phyloP scores from a whole-genome alignment of 2,113 vertebrate species.

The Scytalopus superciliaris region DNA sequence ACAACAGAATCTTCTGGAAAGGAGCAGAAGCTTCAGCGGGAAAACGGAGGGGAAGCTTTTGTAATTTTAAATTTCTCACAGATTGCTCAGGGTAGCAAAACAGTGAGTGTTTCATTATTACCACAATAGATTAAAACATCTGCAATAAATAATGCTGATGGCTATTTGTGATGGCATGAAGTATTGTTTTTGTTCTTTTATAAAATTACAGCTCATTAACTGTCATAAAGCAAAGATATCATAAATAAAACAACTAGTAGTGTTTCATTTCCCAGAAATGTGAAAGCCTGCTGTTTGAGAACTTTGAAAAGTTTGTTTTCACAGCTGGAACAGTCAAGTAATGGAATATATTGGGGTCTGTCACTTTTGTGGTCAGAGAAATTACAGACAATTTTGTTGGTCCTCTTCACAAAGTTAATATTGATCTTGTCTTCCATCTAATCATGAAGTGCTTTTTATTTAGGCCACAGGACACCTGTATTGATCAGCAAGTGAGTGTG shows the following conservation, averaged over 20 bases:
- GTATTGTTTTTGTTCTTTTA: slow-evolving; percentile 65
- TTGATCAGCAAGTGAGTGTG: neutral
- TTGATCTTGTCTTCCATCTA: neutral
- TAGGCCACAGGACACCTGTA: neutral
- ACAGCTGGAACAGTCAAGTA: slow-evolving; percentile 63
- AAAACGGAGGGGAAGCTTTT: neutral
- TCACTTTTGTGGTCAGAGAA: slow-evolving; percentile 19
- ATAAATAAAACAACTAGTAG: slow-evolving; percentile 67
- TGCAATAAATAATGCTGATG: slow-evolving; percentile 70
- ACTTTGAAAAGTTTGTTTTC: slow-evolving; percentile 69
- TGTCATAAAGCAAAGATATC: slow-evolving; percentile 56
- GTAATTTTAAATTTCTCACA: slow-evolving; percentile 65
- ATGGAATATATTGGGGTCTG: slow-evolving; percentile 41
- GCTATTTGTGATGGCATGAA: slow-evolving; percentile 70
- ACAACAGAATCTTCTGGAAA: slow-evolving; percentile 52
- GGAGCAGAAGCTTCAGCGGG: neutral
- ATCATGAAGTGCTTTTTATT: neutral
- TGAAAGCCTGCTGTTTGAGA: slow-evolving; percentile 66
- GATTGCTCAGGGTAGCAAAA: slow-evolving; percentile 68
- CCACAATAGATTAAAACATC: slow-evolving; percentile 70
- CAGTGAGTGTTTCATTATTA: slow-evolving; percentile 69
- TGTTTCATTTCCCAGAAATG: slow-evolving; percentile 71
- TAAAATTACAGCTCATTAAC: slow-evolving; percentile 65
- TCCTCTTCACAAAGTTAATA: neutral
- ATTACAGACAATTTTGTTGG: neutral